Conservation (phyloP, 2,888 invertebrate genomes). For the Erpobdella octoculata region DNA sequence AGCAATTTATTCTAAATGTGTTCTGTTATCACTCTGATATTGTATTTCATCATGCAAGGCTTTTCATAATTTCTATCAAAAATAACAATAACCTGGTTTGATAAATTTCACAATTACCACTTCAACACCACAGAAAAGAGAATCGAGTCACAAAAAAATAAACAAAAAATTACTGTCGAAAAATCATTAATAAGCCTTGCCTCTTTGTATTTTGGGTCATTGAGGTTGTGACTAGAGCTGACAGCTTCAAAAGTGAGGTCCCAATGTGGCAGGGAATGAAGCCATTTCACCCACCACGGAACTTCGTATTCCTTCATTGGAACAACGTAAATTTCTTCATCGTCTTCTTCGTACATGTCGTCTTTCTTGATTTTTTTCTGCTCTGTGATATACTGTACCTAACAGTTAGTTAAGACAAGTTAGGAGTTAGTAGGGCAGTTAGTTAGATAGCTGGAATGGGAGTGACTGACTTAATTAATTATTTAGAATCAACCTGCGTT, state of each 20-base stretch:
- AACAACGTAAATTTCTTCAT: slow-evolving; percentile 14
- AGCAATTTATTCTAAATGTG: too few relatives aligned
- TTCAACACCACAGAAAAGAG: slow-evolving; percentile 68
- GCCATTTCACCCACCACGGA: slow-evolving; percentile 64
- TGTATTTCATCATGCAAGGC: too few relatives aligned
- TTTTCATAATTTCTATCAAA: neutral
- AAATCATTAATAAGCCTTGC: slow-evolving; percentile 54
- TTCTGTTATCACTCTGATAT: too few relatives aligned
- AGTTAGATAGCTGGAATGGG: too few relatives aligned
- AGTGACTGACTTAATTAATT: too few relatives aligned
- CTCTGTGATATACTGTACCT: too few relatives aligned
- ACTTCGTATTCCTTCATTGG: slow-evolving; percentile 30
- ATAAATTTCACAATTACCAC: neutral
- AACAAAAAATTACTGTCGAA: slow-evolving; percentile 56
- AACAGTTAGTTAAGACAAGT: too few relatives aligned
- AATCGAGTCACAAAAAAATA: slow-evolving; percentile 54
- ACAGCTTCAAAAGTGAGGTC: slow-evolving; percentile 81
- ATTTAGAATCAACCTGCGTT: too few relatives aligned
- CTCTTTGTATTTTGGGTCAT: slow-evolving; percentile 81
- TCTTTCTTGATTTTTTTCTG: too few relatives aligned
- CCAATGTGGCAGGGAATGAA: slow-evolving; percentile 82
- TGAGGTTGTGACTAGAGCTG: slow-evolving; percentile 82
- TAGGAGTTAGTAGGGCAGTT: too few relatives aligned
- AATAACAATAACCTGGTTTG: neutral
- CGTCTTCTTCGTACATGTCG: slow-evolving; percentile 20